Evolutionary conservation across 2,797 vertebrate species (phyloP), one percentile per base, ranked within the genome.

Genomic region (Tapirus indicus): DNA sequence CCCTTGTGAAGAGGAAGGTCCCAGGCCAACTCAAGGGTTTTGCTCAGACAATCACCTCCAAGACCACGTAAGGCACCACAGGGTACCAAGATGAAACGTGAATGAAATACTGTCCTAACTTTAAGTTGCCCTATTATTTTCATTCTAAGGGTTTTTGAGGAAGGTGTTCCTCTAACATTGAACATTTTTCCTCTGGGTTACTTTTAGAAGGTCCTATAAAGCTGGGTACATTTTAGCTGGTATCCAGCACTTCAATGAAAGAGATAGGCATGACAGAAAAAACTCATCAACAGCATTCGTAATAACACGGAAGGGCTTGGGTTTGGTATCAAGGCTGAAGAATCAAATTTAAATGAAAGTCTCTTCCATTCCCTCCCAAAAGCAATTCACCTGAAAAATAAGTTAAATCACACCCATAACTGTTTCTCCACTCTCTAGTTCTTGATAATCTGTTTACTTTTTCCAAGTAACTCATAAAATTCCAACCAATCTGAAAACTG

Each of bases 321-420:
- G 44, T 56, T 75, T 80, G 56, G 49, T 9, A 47, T 56, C 62
- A 74, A 88, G 97, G 82, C 44, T 18, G 25, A 96, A 21, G 29
- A 80, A 83, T 84, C 32, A 88, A 79, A 95, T 91, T 58, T 49
- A 84, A 88, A 72, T 41, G 52, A 86, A 68, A 86, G 91, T 83
- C 62, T 84, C 41, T 75, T 47, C 82, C 56, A 35, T 56, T 91
- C 44, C 35, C 54, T 88, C 74, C 68, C 58, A 41, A 78, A 87
- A 75, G 71, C 75, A 78, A 96, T 58, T 87, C 89, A 58, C 66
- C 68, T 23, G 68, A 75, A 91, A 97, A 77, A 32, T 25, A 60
- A 91, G 74, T 80, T 86, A 49, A 66, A 58, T 66, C 62, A 58
- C 44, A 20, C 64, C 72, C 78, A 7, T 62, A 74, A 87, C 47